Base-by-base conservation (phyloP, 2,888 invertebrate genomes). In the Athalia circularis region DNA sequence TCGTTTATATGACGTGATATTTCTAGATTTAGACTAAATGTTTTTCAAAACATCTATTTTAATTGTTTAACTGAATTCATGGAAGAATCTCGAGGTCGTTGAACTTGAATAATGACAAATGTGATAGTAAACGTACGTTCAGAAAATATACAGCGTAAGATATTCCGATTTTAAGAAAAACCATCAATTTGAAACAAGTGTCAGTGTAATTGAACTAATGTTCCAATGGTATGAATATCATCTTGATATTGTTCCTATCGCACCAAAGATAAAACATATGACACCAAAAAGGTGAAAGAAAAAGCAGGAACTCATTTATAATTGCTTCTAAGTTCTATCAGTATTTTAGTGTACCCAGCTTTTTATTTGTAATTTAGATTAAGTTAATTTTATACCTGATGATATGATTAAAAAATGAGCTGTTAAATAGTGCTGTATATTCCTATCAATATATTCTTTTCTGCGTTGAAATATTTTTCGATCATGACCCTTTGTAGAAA, bases 371-470 rank as follows among this genome's bases (percentile, higher is more conserved):
- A 72, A 72, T 59, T 72, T 72, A 45, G 45, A 70, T 5, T 72
- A 72, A 72, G 72, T 59, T 72, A 47, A 29, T 72, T 72, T 72
- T 72, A 72, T 59, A 72, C 72, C 45, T 47, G 72, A 72, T 72
- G 72, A 72, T 72, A 15, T 47, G 13, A n/a, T n/a, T 48, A 45
- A 45, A 11, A 62, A 59, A 57, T 43, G 47, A 59, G 57, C n/a
- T 11, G 47, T 57, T 47, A 57, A 47, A 7, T 72, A 72, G 57
- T 57, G 15, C 47, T 45, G 29, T 59, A 8, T 13, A 72, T 72
- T 57, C 57, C 7, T 72, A 72, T 59, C 45, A 65, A 65, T 65
- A 59, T 52, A 54, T 70, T 52, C 15, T 13, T 70, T 70, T 54
- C 43, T 52, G n/a, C n/a, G 13, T 72, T 3, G 8, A 54, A 54